Base-by-base conservation (phyloP, 2,797 vertebrate genomes). In the Parotocinclus haroldoi region DNA sequence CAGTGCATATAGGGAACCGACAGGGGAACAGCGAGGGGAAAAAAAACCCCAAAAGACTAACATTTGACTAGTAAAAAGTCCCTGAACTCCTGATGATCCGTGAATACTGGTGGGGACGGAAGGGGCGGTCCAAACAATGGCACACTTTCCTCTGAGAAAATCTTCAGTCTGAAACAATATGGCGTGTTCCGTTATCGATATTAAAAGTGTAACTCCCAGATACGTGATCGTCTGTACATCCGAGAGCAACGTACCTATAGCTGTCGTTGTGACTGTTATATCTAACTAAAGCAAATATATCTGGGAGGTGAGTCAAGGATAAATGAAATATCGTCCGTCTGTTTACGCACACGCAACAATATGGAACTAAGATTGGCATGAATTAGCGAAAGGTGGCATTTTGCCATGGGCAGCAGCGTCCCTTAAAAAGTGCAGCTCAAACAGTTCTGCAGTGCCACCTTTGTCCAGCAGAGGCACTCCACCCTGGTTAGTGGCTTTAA, bases 231-330 rank as follows among this genome's bases (percentile, higher is more conserved):
- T 5, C 27, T 27, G 9, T 9, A 51, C 27, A n/a, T n/a, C 1
- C 17, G 16, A 57, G 12, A 53, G 12, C 37, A 11, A 54, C 53
- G 27, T 84, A 98, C 96, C 96, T 96, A 92, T 98, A 99, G 83
- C 93, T 95, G 86, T 96, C 93, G 72, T 91, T 96, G 85, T 95
- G 93, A 76, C 91, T 94, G 82, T 95, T 95, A 71, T 98, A 98
- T 82, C 92, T 92, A 87, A 99, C 96, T 92, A 99, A 95, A 90
- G 96, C 96, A 95, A 99, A 99, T 87, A 99, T 98, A 93, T 99
- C 96, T 99, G 85, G 9, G 54, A 52, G 9, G 1, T 7, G 9
- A 68, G 79, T 89, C 14, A 84, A 87, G 85, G 86, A 86, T 10
- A 1, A 27, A 27, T 27, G 27, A 5, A 27, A 27, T 27, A 27